Conservation (phyloP, 2,797 vertebrate genomes). For the Notamacropus eugenii region DNA sequence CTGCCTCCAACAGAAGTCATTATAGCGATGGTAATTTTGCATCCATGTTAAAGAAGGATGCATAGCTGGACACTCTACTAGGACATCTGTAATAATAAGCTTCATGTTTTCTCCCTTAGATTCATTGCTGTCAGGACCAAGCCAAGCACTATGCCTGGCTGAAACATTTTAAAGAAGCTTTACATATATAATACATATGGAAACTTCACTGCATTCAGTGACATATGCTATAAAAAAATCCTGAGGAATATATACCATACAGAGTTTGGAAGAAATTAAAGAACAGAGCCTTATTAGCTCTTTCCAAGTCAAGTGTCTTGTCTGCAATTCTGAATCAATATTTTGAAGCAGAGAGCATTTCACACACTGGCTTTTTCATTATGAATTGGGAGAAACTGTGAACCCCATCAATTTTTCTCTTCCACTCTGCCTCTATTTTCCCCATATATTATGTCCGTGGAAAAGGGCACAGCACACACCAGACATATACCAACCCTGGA, state of each 20-base stretch:
- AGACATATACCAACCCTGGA: neutral
- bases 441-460: neutral
- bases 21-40: constrained; percentile 55
- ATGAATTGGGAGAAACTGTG: constrained; percentile 11
- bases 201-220: constrained; percentile 44
- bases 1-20: constrained; percentile 42
- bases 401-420: neutral
- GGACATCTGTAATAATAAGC: constrained; percentile 10
- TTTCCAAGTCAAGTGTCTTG: constrained; percentile 6
- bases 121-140: constrained; percentile 46
- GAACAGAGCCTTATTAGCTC: neutral
- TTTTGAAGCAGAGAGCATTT: constrained; percentile 4
- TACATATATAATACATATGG: constrained; percentile 56
- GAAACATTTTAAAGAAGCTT: constrained; percentile 46
- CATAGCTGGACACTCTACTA: constrained; percentile 59
- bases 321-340: constrained; percentile 14
- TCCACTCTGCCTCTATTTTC: accelerated
- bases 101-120: constrained; percentile 11
- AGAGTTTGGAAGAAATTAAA: constrained; percentile 56
- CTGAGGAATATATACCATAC: constrained; percentile 25
- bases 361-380: neutral
- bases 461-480: neutral
- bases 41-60: constrained; percentile 54
- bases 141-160: constrained; percentile 58
- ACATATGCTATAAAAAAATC: constrained; percentile 54